A percentile compares a stretch with the other conserved stretches of the same genome.
These are phyloP conservation scores for Tachycineta bicolor DNA, from an alignment of 2,113 vertebrate genomes.

Conservation along the genomic window DNA sequence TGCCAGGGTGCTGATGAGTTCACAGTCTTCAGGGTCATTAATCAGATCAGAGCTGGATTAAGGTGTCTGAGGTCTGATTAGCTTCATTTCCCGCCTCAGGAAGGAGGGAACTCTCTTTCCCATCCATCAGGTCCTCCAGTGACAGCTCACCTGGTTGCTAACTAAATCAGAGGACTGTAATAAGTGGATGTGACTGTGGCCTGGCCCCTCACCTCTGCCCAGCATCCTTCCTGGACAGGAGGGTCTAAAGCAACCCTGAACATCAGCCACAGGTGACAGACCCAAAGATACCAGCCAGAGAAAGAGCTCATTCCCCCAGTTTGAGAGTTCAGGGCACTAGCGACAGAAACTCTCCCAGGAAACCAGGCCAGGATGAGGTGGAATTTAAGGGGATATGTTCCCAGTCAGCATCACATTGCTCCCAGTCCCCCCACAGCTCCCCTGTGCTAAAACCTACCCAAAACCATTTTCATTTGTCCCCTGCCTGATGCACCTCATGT, in stretches of 20 bases:
- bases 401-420: not conserved
- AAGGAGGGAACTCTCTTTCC: constrained; percentile 58
- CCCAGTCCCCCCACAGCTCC: not conserved
- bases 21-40: constrained; percentile 55
- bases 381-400: not conserved
- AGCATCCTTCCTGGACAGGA: not conserved
- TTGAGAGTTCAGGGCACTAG: not conserved
- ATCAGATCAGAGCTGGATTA: constrained; percentile 70
- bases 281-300: not conserved
- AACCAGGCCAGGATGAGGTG: not conserved
- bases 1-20: constrained; percentile 66
- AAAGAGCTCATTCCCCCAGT: not conserved
- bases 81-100: constrained; percentile 69
- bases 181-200: not conserved
- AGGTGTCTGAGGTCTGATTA: constrained; percentile 68
- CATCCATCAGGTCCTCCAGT: constrained; percentile 46
- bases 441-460: not conserved
- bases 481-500: not conserved
- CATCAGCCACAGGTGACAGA: not conserved
- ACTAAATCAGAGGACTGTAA: constrained; percentile 31
- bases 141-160: constrained; percentile 67
- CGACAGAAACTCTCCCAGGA: not conserved
- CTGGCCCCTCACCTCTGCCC: not conserved
- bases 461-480: not conserved
- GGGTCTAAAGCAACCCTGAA: not conserved